A percentile compares a stretch with the other conserved stretches of the same genome.
Evolutionary conservation across 2,797 vertebrate species (phyloP).

Genomic region (Silurus lanzhouensis): DNA sequence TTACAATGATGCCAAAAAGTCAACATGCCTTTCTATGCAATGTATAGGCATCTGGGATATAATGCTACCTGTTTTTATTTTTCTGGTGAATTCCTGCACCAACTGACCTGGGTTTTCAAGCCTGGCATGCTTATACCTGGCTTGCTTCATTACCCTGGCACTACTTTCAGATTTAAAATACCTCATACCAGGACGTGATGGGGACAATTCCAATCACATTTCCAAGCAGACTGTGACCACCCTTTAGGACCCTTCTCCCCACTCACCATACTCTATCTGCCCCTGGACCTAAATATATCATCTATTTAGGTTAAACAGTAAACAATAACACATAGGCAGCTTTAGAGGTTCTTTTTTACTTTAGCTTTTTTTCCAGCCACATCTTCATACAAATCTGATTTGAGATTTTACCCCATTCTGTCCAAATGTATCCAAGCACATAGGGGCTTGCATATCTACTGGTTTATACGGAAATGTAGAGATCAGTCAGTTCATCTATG

Average conservation of each 20-base stretch:
- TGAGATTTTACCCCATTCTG: neutral
- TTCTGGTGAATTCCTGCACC: neutral
- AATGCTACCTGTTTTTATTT: neutral
- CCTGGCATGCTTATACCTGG: no score
- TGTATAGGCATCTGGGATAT: neutral
- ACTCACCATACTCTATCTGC: neutral
- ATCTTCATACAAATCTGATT: neutral
- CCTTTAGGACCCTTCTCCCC: neutral
- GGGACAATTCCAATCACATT: neutral
- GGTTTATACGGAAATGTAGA: neutral
- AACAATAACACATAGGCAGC: neutral
- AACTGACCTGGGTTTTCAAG: neutral
- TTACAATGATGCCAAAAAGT: neutral
- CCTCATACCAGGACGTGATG: neutral
- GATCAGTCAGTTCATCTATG: neutral
- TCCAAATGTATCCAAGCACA: constrained; percentile 10
- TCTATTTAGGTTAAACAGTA: neutral
- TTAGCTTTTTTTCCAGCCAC: neutral
- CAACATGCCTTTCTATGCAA: neutral
- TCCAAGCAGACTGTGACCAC: neutral
- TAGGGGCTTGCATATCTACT: neutral
- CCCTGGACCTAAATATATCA: neutral
- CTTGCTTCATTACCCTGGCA: neutral
- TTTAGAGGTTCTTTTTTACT: neutral
- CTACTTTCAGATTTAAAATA: neutral